A percentile compares a stretch with the other conserved stretches of the same genome.
These are phyloP conservation scores for Brachyhypopomus occidentalis DNA, from an alignment of 2,113 vertebrate genomes.

Conservation along the genomic window DNA sequence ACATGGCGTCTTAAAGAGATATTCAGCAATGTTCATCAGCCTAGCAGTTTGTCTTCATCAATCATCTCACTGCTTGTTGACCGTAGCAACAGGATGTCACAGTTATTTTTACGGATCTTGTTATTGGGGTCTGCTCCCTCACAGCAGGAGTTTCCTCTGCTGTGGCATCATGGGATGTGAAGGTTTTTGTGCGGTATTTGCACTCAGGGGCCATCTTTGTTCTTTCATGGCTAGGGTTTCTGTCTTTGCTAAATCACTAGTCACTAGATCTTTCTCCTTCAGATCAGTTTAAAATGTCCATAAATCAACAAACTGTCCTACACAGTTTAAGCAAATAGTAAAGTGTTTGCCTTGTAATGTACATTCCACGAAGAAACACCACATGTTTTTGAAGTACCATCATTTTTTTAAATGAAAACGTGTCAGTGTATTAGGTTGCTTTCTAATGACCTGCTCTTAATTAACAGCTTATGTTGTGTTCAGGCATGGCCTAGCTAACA, in stretches of 20 bases:
- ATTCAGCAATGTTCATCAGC: slow-evolving; percentile 57
- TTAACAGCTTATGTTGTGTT: slow-evolving; percentile 52
- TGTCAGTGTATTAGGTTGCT: slow-evolving; percentile 37
- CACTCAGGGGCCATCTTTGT: slow-evolving; percentile 26
- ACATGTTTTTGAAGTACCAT: slow-evolving; percentile 14
- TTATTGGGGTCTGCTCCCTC: slow-evolving; percentile 65
- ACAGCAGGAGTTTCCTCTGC: slow-evolving; percentile 58
- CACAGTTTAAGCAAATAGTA: slow-evolving; percentile 3
- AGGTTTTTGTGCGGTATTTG: slow-evolving; percentile 41
- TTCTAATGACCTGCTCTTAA: slow-evolving; percentile 48
- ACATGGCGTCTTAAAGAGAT: slow-evolving; percentile 55
- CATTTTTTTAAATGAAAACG: slow-evolving; percentile 32
- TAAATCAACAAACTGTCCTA: slow-evolving; percentile 28
- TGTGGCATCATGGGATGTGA: slow-evolving; percentile 51
- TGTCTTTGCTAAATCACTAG: background rate
- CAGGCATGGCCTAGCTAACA: slow-evolving; percentile 37
- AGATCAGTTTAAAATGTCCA: slow-evolving; percentile 31
- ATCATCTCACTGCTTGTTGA: slow-evolving; percentile 69
- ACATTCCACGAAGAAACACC: background rate
- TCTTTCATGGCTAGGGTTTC: slow-evolving; percentile 38
- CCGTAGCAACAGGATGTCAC: slow-evolving; percentile 63
- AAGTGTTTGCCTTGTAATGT: slow-evolving; percentile 32
- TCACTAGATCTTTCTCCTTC: slow-evolving; percentile 24
- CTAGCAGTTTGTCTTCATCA: slow-evolving; percentile 68
- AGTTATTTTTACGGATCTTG: slow-evolving; percentile 72